Conservation (phyloP, 1,140 invertebrate species). For the Solen grandis region DNA sequence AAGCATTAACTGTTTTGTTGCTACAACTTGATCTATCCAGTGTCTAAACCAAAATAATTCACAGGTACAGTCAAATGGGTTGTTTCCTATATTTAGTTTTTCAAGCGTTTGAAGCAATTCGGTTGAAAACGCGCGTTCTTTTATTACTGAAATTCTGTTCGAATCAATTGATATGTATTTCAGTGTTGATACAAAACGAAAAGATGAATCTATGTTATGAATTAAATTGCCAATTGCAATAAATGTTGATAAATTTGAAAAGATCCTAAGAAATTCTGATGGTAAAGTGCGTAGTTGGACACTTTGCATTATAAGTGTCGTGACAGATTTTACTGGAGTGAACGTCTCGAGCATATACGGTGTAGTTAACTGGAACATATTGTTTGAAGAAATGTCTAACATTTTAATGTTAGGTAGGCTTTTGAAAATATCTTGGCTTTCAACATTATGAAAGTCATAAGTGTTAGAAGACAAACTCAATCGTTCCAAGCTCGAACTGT, state of each 20-base stretch:
- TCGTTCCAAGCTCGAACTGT: neutral
- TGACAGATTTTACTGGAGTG: no score
- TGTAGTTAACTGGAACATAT: no score
- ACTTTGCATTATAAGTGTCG: no score
- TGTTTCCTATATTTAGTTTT: neutral
- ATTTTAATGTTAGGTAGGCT: neutral
- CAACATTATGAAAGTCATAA: neutral
- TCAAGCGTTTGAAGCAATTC: neutral
- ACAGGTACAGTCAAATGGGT: neutral
- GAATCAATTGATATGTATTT: neutral
- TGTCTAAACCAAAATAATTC: neutral
- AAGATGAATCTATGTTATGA: neutral
- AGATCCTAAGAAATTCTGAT: no score
- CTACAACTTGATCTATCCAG: neutral
- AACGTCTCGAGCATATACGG: no score
- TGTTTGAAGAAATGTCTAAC: neutral
- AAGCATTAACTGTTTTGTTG: neutral
- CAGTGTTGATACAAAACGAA: neutral
- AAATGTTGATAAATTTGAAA: neutral
- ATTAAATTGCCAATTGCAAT: neutral
- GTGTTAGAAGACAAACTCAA: neutral
- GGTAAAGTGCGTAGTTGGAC: no score
- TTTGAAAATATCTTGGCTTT: neutral
- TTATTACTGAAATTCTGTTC: neutral
- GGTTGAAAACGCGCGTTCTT: neutral